These are phyloP conservation scores for Takifugu rubripes DNA, from an alignment of 2,797 vertebrate species.

Conservation along the genomic window DNA sequence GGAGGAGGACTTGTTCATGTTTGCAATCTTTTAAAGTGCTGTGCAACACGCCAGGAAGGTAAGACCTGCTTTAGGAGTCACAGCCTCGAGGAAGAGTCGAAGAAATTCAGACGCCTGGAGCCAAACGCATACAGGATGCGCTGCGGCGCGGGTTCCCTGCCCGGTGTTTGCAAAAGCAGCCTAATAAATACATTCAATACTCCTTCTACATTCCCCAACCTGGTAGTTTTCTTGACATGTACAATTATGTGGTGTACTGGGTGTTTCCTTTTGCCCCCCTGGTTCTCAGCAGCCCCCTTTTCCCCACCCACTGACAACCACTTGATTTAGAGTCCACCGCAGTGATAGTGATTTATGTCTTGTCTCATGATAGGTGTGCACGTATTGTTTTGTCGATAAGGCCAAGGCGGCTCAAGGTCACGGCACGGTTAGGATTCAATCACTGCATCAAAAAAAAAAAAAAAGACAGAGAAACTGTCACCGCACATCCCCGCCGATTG, in stretches of 20 bases:
- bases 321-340: conserved; percentile 63
- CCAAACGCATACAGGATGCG: conserved; percentile 1
- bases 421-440: conserved; percentile 55
- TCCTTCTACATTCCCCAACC: conserved; percentile 67
- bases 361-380: conserved; percentile 68
- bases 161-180: conserved; percentile 37
- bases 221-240: conserved; percentile 64
- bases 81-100: background rate
- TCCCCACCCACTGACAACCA: conserved; percentile 63
- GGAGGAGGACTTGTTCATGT: too few relatives aligned
- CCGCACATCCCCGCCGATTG: conserved; percentile 37
- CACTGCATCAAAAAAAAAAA: conserved; percentile 34
- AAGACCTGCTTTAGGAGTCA: too few relatives aligned
- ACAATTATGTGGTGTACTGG: conserved; percentile 59
- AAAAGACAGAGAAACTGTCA: conserved; percentile 42
- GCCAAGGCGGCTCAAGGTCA: conserved; percentile 68
- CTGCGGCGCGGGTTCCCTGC: conserved; percentile 18
- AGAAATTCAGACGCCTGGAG: background rate
- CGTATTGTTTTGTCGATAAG: conserved; percentile 72
- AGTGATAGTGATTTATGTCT: conserved; percentile 67
- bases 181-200: conserved; percentile 54
- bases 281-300: conserved; percentile 39
- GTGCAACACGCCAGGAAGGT: too few relatives aligned
- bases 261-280: conserved; percentile 57
- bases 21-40: too few relatives aligned